Percentiles rank a stretch among this genome's conserved stretches.
Conservation (phyloP, 2,797 vertebrate genomes). For the Periophthalmus magnuspinnatus region DNA sequence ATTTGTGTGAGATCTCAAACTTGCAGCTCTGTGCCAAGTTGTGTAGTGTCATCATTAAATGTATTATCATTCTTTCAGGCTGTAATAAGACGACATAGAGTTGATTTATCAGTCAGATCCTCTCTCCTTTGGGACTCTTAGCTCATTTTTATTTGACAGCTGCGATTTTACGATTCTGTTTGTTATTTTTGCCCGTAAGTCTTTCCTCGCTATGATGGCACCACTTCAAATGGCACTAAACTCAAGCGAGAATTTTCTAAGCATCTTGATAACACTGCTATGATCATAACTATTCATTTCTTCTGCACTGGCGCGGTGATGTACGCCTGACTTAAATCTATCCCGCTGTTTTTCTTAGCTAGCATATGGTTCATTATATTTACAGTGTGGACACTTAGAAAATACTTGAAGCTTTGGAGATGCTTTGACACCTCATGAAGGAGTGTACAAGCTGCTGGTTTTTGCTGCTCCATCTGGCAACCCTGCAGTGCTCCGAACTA, state of each 20-base stretch:
- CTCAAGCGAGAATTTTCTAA: constrained; percentile 19
- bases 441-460: constrained; percentile 26
- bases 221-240: constrained; percentile 24
- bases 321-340: constrained; percentile 28
- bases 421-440: constrained; percentile 39
- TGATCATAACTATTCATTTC: constrained; percentile 18
- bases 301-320: constrained; percentile 14
- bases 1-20: neutral
- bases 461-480: constrained; percentile 39
- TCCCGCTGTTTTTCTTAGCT: constrained; percentile 39
- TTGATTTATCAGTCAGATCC: neutral
- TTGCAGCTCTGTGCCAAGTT: neutral
- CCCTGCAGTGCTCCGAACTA: constrained; percentile 8
- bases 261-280: constrained; percentile 17
- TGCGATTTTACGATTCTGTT: constrained; percentile 16
- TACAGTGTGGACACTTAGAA: constrained; percentile 39
- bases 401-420: constrained; percentile 46
- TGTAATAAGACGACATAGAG: neutral
- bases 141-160: constrained; percentile 9
- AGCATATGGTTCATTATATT: constrained; percentile 57
- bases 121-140: constrained; percentile 1
- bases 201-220: constrained; percentile 24
- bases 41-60: neutral
- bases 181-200: constrained; percentile 7
- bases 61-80: constrained; percentile 3